Evolutionary conservation across 2,113 vertebrate genomes (phyloP).

Genomic region (Furnarius figulus): DNA sequence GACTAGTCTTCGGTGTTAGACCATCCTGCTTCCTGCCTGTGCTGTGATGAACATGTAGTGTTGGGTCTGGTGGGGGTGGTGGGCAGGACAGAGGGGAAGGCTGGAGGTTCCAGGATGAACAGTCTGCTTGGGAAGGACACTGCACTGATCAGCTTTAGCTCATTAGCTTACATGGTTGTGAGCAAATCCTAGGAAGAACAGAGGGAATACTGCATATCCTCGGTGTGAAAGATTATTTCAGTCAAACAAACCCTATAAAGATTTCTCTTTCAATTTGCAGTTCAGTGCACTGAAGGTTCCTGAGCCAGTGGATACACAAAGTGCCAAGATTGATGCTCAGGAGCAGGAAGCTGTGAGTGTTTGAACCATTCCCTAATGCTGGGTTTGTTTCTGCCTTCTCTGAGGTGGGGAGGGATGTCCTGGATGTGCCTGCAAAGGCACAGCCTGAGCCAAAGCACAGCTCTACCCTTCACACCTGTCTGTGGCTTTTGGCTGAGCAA

Average conservation of each 20-base stretch:
- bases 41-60: fast-evolving
- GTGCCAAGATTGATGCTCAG: conserved; percentile 78
- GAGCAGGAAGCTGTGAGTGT: conserved; percentile 89
- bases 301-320: conserved; percentile 86
- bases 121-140: not conserved
- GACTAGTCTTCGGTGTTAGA: not conserved
- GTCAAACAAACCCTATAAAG: not conserved
- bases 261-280: conserved; percentile 58
- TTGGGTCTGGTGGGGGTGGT: fast-evolving
- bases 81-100: no score
- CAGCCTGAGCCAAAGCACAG: not conserved
- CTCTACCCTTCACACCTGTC: fast-evolving
- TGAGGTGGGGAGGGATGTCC: not conserved
- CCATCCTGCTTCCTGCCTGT: not conserved
- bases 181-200: not conserved
- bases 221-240: not conserved
- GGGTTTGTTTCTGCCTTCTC: not conserved
- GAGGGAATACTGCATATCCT: not conserved
- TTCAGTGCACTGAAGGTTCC: conserved; percentile 86
- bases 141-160: not conserved
- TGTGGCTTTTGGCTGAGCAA: not conserved
- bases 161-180: fast-evolving
- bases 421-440: not conserved
- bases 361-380: not conserved
- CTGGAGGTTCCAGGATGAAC: not conserved